A percentile compares a stretch with the other conserved stretches of the same genome.
Conservation (phyloP, 2,797 vertebrate species). For the Sternotherus odoratus region DNA sequence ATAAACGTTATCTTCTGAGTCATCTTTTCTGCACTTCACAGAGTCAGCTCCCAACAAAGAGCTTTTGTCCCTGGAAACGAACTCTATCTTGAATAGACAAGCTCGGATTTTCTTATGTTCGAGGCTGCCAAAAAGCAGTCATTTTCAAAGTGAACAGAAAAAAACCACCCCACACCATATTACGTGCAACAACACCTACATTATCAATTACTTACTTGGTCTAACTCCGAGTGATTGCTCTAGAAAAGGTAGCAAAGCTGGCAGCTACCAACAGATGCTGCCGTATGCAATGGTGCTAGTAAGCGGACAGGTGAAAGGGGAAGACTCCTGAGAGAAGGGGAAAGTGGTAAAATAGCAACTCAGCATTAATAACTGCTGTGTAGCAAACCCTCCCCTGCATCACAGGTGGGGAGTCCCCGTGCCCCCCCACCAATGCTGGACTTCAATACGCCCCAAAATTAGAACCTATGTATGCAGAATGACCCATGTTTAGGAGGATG, state of each 20-base stretch:
- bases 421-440: background rate
- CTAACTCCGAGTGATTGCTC: background rate
- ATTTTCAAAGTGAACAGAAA: background rate
- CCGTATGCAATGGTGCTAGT: background rate
- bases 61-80: background rate
- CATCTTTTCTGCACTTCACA: background rate
- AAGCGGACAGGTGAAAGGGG: background rate
- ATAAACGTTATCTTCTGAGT: background rate
- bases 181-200: background rate
- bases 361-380: background rate
- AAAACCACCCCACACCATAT: background rate
- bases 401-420: background rate
- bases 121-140: background rate
- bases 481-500: background rate
- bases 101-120: background rate
- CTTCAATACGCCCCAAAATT: background rate
- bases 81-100: background rate
- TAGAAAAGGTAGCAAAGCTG: background rate
- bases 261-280: background rate
- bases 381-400: background rate
- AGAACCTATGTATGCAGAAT: background rate
- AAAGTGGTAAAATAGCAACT: background rate
- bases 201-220: background rate
- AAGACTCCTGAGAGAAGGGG: background rate
- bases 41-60: background rate